A percentile compares a stretch with the other conserved stretches of the same genome.
Conservation (phyloP, 1,140 invertebrate genomes). For the Diachasma alloeum region DNA sequence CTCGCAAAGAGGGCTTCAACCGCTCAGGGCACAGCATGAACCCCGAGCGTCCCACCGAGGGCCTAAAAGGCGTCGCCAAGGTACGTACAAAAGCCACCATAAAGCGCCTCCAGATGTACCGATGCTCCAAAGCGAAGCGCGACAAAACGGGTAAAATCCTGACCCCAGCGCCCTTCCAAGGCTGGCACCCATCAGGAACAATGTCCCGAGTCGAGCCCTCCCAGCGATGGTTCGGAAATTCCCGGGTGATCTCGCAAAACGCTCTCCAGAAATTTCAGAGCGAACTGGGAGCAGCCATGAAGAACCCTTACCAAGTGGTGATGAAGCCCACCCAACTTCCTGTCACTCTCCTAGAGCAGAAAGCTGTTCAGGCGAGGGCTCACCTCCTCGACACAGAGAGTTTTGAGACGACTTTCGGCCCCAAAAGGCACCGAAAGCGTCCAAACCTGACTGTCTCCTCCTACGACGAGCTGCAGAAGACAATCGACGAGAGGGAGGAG, state of each 20-base stretch:
- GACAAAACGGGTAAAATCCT: conserved; percentile 92
- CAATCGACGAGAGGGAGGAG: conserved; percentile 74
- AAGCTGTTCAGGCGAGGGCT: conserved; percentile 87
- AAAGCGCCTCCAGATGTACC: conserved; percentile 96
- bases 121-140: conserved; percentile 94
- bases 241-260: conserved; percentile 89
- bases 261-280: conserved; percentile 97
- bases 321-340: conserved; percentile 97
- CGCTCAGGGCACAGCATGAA: conserved; percentile 88
- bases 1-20: conserved; percentile 81
- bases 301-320: conserved; percentile 97
- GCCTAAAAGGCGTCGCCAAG: conserved; percentile 85
- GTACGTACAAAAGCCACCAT: conserved; percentile 92
- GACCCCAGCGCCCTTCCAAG: conserved; percentile 94
- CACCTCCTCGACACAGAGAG: conserved; percentile 96
- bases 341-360: conserved; percentile 93
- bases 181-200: conserved; percentile 85
- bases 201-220: conserved; percentile 95
- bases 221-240: conserved; percentile 98
- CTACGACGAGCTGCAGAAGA: conserved; percentile 75
- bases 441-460: conserved; percentile 83
- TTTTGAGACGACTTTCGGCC: conserved; percentile 94
- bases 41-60: conserved; percentile 78
- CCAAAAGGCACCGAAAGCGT: conserved; percentile 90
- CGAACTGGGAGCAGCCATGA: conserved; percentile 91